Evolutionary conservation across 2,113 vertebrate genomes (phyloP), one percentile per base, ranked within the genome.

Genomic region (Vulpes lagopus): DNA sequence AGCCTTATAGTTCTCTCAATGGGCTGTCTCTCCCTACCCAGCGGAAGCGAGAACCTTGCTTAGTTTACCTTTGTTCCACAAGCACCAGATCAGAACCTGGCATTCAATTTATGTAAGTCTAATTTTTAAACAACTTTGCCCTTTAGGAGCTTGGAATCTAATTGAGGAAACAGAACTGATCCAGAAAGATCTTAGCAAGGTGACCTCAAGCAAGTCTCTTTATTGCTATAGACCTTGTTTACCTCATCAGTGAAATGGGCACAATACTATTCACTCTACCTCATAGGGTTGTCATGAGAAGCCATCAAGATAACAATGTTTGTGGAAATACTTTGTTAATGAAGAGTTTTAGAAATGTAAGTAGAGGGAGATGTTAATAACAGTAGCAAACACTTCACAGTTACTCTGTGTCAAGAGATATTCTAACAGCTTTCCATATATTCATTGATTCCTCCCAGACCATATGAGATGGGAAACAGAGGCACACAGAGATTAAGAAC

Each of bases 61-160:
- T 62, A 6, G n/a, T 69, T 95, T 35, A 38, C 64, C 59, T 91
- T 90, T 59, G 22, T 90, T 89, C 25, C 71, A 85, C 17, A 91
- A 67, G 30, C 43, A 53, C 22, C 43, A 76, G 25, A 27, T 65
- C 55, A 85, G 89, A 86, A 32, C 67, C 62, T 91, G 59, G 32
- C 49, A 60, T 65, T 93, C 55, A 78, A 3, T 92, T 88, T 67
- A 11, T 85, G 2, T 55, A 55, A 12, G 19, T 55, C 11, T 23
- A 73, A 20, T 49, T 91, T 88, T 92, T 92, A 15, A 90, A 59
- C 25, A 57, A 84, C 85, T 95, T 94, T 65, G 49, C 78, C 60
- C 15, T 93, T 53, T 4, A 80, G 88, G 67, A 86, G 38, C 55
- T 95, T 67, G 23, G 53, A 73, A 65, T 85, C 27, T 91, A 82